phyloP scores from a whole-genome alignment of 2,113 vertebrate genomes.

The Lathamus discolor region DNA sequence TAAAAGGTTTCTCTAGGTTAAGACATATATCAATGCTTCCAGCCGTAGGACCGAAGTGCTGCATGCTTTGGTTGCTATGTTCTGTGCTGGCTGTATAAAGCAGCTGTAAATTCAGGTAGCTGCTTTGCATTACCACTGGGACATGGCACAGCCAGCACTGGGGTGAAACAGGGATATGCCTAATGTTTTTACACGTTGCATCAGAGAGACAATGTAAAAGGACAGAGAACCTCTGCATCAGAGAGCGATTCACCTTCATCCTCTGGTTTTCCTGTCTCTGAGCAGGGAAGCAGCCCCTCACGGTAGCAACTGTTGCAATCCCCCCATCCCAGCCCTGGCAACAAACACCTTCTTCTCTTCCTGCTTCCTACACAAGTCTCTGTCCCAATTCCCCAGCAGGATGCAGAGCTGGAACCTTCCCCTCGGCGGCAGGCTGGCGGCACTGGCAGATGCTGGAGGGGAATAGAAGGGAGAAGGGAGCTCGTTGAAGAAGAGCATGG shows the following conservation, averaged over 20 bases:
- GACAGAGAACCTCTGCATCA: not conserved
- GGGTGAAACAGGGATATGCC: not conserved
- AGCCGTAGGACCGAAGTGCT: accelerated
- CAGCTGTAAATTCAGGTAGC: constrained; percentile 9
- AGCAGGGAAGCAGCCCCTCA: not conserved
- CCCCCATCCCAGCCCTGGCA: constrained; percentile 13
- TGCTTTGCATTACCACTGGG: not conserved
- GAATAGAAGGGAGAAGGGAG: not conserved
- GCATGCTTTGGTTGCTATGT: not conserved
- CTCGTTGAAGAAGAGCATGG: not conserved
- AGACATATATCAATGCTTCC: not conserved
- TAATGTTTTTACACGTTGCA: not conserved
- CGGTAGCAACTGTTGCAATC: not conserved
- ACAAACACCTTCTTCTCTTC: not conserved
- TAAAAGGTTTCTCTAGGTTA: not conserved
- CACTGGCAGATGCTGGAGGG: not conserved
- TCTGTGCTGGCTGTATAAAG: not conserved
- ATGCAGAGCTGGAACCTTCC: not conserved
- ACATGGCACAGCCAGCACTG: not conserved
- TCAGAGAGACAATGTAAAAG: not conserved
- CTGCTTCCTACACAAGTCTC: not conserved
- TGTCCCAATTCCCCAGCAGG: not conserved
- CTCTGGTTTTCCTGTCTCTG: not conserved
- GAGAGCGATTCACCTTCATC: not conserved
- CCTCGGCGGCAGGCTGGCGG: not conserved